phyloP scores from a whole-genome alignment of 2,797 vertebrate genomes.

The Anguilla anguilla region DNA sequence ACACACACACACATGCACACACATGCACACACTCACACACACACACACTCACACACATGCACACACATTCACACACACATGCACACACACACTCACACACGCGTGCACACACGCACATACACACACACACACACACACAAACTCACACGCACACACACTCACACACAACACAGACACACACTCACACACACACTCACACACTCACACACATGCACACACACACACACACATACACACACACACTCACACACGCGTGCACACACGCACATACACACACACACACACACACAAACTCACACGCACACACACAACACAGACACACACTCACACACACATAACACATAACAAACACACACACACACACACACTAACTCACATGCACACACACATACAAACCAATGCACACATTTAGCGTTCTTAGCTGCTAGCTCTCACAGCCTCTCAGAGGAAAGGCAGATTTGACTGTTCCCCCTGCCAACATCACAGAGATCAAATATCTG shows the following conservation, averaged over 20 bases:
- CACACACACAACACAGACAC: background rate
- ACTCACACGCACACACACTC: background rate
- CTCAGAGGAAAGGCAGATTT: background rate
- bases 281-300: background rate
- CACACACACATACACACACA: background rate
- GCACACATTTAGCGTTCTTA: background rate
- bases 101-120: background rate
- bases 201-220: background rate
- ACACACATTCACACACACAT: background rate
- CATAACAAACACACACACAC: background rate
- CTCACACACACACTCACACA: background rate
- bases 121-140: background rate
- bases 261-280: background rate
- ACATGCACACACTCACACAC: no score
- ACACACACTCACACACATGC: background rate
- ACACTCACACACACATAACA: background rate
- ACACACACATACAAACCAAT: background rate
- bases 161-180: background rate
- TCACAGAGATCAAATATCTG: background rate
- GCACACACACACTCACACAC: background rate
- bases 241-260: background rate
- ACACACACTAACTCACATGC: constrained; percentile 5
- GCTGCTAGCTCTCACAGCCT: background rate
- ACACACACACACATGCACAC: background rate
- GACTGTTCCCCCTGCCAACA: background rate